Evolutionary conservation across 2,113 vertebrate genomes (phyloP).

Genomic region (Microcebus tavaratra): DNA sequence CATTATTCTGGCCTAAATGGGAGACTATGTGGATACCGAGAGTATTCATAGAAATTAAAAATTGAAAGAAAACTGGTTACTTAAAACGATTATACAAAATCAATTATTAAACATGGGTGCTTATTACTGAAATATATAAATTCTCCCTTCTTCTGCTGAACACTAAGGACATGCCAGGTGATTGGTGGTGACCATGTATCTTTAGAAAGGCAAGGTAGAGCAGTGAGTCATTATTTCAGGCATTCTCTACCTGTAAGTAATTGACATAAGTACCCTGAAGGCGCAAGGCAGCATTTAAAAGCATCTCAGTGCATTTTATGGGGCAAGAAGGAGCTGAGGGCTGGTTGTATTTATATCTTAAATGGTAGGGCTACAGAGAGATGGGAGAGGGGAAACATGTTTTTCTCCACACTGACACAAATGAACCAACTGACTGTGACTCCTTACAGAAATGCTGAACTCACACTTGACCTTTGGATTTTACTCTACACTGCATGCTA

Average conservation of each 20-base stretch:
- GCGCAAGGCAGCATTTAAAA: background rate
- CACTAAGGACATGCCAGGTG: background rate
- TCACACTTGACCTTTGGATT: background rate
- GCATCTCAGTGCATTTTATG: background rate
- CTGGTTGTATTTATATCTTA: background rate
- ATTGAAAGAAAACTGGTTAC: background rate
- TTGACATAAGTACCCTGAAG: background rate
- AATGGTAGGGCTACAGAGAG: background rate
- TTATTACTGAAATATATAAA: slow-evolving; percentile 6
- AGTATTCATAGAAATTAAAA: slow-evolving; percentile 24
- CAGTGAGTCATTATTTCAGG: background rate
- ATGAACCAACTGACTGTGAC: background rate
- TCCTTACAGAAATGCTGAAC: background rate
- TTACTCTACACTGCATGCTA: background rate
- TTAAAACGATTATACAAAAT: slow-evolving; percentile 49
- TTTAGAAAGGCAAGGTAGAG: background rate
- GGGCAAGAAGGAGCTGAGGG: background rate
- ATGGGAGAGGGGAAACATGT: background rate
- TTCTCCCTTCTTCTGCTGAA: background rate
- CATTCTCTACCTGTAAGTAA: background rate
- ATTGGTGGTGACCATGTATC: background rate
- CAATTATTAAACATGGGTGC: background rate
- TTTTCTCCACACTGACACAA: background rate
- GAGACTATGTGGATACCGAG: background rate
- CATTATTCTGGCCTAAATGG: background rate